Base-by-base conservation (phyloP, 2,888 invertebrate genomes). In the Leptopilina drosophilae region DNA sequence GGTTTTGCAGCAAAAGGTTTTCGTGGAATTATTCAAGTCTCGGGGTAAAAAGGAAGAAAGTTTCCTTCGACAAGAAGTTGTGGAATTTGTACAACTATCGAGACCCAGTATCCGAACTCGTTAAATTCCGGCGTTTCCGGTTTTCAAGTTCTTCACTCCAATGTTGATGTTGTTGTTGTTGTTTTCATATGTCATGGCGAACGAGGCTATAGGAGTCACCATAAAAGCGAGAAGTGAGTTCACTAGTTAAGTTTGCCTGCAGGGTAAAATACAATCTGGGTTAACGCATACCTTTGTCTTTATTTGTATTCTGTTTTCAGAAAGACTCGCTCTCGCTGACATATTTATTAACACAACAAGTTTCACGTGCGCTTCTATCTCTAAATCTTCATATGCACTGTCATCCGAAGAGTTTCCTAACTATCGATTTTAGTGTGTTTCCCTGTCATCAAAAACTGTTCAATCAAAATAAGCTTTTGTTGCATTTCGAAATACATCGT, bases 111-210 rank as follows among this genome's bases (percentile, higher is more conserved):
- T 69, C 49, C 49, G 26, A 69, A 69, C 69, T 69, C 53, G 69
- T 33, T 69, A 53, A 53, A 69, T 77, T 77, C 56, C 56, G 53
- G 56, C 40, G 77, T 77, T 83, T 83, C 83, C 83, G 83, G 83
- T 78, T 84, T 82, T 80, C 81, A 81, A 79, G 81, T 76, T 81
- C 76, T 66, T 80, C 69, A 49, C 69, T 69, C 26, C 78, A 33
- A 33, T 79, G 80, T 78, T 80, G 84, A 83, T 82, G 46, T 46
- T 46, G 49, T 49, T 69, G 69, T 80, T 79, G 79, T 78, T 80
- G 84, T 83, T 82, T 83, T 76, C 83, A 82, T 77, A 83, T 85
- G 84, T 85, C 86, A 86, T 81, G 86, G 85, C 76, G 82, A 86
- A 82, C 84, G 81, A 82, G 85, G 79, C 79, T 81, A 81, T 81